A percentile compares a stretch with the other conserved stretches of the same genome.
These are phyloP conservation scores for Podabrus alpinus DNA, from an alignment of 2,888 invertebrate species.

Conservation along the genomic window DNA sequence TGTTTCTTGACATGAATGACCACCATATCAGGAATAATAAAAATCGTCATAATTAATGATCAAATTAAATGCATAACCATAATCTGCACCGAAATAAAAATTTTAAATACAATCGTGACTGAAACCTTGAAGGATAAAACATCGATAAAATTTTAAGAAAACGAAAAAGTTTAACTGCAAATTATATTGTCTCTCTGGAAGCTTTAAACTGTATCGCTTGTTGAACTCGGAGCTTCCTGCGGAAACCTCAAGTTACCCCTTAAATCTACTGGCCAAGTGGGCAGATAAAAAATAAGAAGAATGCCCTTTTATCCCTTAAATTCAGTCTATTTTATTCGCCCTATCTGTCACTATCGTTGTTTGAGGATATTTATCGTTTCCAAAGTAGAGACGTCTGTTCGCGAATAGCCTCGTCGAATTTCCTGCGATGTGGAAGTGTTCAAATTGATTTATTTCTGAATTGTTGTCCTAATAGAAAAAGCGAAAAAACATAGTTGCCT, in stretches of 20 bases:
- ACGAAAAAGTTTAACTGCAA: slow-evolving; percentile 10
- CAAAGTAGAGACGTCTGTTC: slow-evolving; percentile 37
- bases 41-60: background rate
- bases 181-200: slow-evolving; percentile 10
- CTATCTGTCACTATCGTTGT: slow-evolving; percentile 50
- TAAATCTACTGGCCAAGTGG: slow-evolving; percentile 49
- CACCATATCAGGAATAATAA: background rate
- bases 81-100: background rate
- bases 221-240: slow-evolving; percentile 31
- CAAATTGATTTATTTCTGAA: slow-evolving; percentile 31
- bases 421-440: slow-evolving; percentile 14
- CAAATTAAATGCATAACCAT: background rate
- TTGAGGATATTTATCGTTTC: slow-evolving; percentile 44
- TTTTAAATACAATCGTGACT: background rate
- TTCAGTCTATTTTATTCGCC: slow-evolving; percentile 48
- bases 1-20: background rate
- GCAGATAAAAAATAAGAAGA: slow-evolving; percentile 48
- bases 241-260: slow-evolving; percentile 43
- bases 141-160: background rate
- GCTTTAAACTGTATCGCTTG: slow-evolving; percentile 25
- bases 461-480: background rate
- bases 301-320: slow-evolving; percentile 48
- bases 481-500: background rate
- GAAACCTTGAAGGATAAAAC: background rate
- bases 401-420: slow-evolving; percentile 32